Percentiles rank a stretch among this genome's conserved stretches.
Evolutionary conservation across 2,888 invertebrate genomes (phyloP).

Genomic region (Gisinianus flammeolus): DNA sequence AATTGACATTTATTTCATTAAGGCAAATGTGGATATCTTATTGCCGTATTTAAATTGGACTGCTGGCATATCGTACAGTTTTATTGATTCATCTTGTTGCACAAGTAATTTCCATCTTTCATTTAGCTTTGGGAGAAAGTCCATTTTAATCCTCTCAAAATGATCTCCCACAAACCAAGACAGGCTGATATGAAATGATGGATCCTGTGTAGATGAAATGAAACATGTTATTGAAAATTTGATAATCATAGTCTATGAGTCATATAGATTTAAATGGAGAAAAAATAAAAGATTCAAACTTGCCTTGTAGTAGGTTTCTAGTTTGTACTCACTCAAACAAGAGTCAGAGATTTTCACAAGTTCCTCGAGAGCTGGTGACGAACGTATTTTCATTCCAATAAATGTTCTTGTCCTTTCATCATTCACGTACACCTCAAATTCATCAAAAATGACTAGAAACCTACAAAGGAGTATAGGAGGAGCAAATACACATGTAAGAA

Average conservation of each 20-base stretch:
- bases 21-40: constrained; percentile 70
- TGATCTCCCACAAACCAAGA: constrained; percentile 78
- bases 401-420: constrained; percentile 86
- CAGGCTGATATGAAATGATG: constrained; percentile 84
- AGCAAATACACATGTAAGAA: too few species aligned
- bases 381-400: constrained; percentile 72
- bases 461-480: constrained; percentile 63
- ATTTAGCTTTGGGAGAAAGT: constrained; percentile 64
- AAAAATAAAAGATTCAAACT: too few species aligned
- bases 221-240: too few species aligned
- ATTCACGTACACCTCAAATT: constrained; percentile 77
- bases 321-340: constrained; percentile 74
- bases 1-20: too few species aligned
- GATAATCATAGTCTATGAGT: too few species aligned
- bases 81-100: constrained; percentile 62
- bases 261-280: constrained; percentile 40
- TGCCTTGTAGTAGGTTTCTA: constrained; percentile 80
- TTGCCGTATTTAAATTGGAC: constrained; percentile 78
- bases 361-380: constrained; percentile 66
- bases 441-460: constrained; percentile 69
- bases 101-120: constrained; percentile 62
- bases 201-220: constrained; percentile 67
- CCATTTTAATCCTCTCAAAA: constrained; percentile 60
- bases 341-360: constrained; percentile 70
- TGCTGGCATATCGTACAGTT: constrained; percentile 66